Evolutionary conservation across 2,888 invertebrate species (phyloP), one percentile per base, ranked within the genome.

Genomic region (Callyntrura guangdongensis): DNA sequence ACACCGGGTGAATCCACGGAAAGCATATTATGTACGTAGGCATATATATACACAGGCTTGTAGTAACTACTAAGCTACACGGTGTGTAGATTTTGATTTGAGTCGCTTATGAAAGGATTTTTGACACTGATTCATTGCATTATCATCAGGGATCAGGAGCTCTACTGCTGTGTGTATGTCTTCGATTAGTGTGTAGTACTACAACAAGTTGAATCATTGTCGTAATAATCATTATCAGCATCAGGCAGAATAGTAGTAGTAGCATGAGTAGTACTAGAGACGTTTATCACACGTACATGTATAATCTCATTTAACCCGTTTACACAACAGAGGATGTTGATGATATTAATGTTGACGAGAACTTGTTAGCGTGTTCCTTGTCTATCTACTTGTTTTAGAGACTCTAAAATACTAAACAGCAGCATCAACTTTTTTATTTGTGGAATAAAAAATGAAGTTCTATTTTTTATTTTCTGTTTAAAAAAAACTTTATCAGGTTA

Each of bases 121-220:
- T 90, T 90, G 89, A 90, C 89, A 90, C 89, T 90, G 89, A 90
- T 90, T 85, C 89, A 90, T 90, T 85, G 89, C 89, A 90, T 90
- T 90, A 90, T 90, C 89, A 90, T 90, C 85, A 85, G 89, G 85
- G 83, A 89, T 89, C 89, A 89, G 89, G 77, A 77, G 83, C 89
- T 74, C 83, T 77, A 77, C 89, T 89, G 89, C 77, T 89, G 89
- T 84, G 84, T 89, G 67, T 59, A 47, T 83, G 82, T 83, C 83
- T 88, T 82, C 83, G 89, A 89, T 89, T 89, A 89, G 88, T 81
- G 64, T 64, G 77, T 81, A 47, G 47, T 72, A 77, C 61, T 77
- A 82, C 61, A 79, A 69, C 72, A 83, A 88, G 69, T 56, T 59
- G 67, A 79, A 89, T 84, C 83, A 84, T 64, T 67, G 74, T 56